phyloP scores from a whole-genome alignment of 64 coral and sea anemone genomes.

The Stichodactyla helianthus region DNA sequence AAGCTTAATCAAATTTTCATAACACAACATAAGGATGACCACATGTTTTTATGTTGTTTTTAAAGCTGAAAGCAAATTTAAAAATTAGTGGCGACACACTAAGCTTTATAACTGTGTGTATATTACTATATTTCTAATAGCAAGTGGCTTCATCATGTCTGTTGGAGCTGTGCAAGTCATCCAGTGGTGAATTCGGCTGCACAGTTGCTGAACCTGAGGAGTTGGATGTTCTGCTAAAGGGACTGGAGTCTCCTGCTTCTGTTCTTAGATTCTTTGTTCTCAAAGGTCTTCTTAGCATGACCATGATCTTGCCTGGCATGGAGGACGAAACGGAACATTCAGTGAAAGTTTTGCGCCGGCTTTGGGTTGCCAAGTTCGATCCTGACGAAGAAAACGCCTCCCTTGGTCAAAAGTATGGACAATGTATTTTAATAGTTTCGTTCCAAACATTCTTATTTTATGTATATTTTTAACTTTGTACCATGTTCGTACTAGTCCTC shows the following conservation, averaged over 20 bases:
- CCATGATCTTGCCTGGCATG: constrained; percentile 33
- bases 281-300: constrained; percentile 64
- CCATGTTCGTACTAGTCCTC: too few relatives aligned
- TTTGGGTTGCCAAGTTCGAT: constrained; percentile 92
- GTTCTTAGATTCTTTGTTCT: constrained; percentile 61
- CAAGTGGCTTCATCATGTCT: constrained; percentile 81
- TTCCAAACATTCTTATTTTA: neutral
- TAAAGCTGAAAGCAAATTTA: too few relatives aligned
- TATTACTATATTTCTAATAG: constrained; percentile 4
- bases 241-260: constrained; percentile 74
- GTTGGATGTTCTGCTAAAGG: constrained; percentile 53
- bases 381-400: constrained; percentile 77
- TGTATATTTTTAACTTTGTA: too few relatives aligned
- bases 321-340: constrained; percentile 58
- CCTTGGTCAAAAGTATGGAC: constrained; percentile 64
- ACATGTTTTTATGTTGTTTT: too few relatives aligned
- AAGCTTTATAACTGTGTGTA: neutral
- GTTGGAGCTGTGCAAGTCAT: constrained; percentile 74
- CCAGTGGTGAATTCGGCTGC: constrained; percentile 81
- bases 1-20: too few relatives aligned
- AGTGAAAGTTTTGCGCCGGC: constrained; percentile 50
- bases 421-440: neutral
- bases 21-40: too few relatives aligned
- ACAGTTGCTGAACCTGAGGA: constrained; percentile 58
- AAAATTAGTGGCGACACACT: too few relatives aligned